Evolutionary conservation across 2,797 vertebrate species (phyloP), one percentile per base, ranked within the genome.

Genomic region (Mallotus villosus): DNA sequence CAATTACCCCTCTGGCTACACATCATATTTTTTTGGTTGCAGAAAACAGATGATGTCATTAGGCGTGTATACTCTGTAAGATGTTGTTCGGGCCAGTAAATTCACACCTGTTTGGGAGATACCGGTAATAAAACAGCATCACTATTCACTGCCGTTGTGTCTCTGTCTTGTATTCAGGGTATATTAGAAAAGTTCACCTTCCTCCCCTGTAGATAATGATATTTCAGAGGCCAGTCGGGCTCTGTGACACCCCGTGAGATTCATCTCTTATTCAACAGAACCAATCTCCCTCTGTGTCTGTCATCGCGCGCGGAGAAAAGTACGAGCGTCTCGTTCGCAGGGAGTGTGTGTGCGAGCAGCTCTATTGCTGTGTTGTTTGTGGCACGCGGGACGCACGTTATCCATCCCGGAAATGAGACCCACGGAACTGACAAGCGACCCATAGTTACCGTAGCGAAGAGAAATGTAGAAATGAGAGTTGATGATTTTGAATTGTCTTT

Each of bases 181-280:
- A 82, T 89, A 92, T 91, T 90, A 88, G 85, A 89, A 79, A 89
- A 85, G 83, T 93, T 89, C 90, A 90, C 89, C 89, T 86, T 78
- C 74, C 74, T 85, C 84, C 79, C 83, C 81, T 87, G 85, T 81
- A 91, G 92, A 91, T 92, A 91, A 90, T 90, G 87, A 91, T 90
- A 88, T 92, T 91, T 91, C 86, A 88, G 82, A 86, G 90, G 86
- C 87, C 76, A 74, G 76, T 82, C 82, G 79, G 2, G 78, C 77
- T 74, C 63, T 68, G 87, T 86, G 87, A 89, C 88, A 90, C 76
- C 78, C 74, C 70, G 82, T 79, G 81, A 90, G 86, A 91, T 90
- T 89, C 84, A 91, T 92, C 83, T 89, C 88, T 91, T 91, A 90
- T 92, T 91, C 87, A 89, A 85, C 89, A 88, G 80, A 92, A 89